Base-by-base conservation (phyloP, 2,113 vertebrate genomes). In the Toxostoma redivivum region DNA sequence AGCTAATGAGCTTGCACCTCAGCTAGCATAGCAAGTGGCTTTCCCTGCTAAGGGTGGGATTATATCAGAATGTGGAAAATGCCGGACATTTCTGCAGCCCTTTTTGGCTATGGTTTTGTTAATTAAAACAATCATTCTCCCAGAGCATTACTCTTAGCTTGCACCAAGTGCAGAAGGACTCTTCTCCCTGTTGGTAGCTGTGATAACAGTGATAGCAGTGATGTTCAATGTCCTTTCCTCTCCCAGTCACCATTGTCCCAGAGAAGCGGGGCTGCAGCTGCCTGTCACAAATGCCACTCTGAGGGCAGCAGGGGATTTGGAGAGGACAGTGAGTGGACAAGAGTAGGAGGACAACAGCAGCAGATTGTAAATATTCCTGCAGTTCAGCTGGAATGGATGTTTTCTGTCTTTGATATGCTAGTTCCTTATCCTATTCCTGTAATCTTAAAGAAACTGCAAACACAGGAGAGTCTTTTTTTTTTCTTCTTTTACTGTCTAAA, bases 161-260 rank as follows among this genome's bases (percentile, higher is more conserved):
- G 15, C 40, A 40, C 20, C 51, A 69, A 20, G 8, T 45, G 21
- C 42, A 18, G 42, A 27, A 35, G 71, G 44, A 66, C 10, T 10
- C 8, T 73, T 54, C 10, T 73, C 21, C 5, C 5, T 74, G 19
- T 50, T 40, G 38, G 19, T 51, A 33, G 14, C 21, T 24, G 30
- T 33, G 47, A 18, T 60, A 45, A 44, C 20, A 38, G 23, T 48
- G 25, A 16, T 22, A 60, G 14, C 31, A n/a, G 40, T 35, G 74
- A 11, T 54, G 12, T 9, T 45, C 21, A 14, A 3, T 30, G 27
- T 78, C 42, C 25, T 44, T 70, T 54, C 16, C 31, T n/a, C 19
- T 72, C 45, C 77, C 5, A 0, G 35, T 73, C 28, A 10, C 9
- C 0, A 0, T 13, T 44, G 31, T 69, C 54, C 22, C 25, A 14